phyloP scores from a whole-genome alignment of 2,888 invertebrate genomes.

The Calameuta idolon region DNA sequence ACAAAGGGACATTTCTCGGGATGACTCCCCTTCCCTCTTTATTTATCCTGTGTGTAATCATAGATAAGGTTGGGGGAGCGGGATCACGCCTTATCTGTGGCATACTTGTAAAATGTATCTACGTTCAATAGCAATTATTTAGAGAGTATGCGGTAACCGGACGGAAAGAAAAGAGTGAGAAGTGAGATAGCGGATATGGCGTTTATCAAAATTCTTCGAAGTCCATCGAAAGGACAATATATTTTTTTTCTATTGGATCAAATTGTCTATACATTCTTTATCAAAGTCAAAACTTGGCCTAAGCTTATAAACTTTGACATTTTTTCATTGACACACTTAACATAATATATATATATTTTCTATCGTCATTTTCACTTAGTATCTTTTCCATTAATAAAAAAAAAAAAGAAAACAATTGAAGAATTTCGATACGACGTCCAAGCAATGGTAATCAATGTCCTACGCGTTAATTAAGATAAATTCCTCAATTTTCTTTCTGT shows the following conservation, averaged over 20 bases:
- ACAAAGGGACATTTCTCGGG: neutral
- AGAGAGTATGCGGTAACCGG: no score
- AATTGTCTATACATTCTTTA: neutral
- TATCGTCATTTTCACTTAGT: neutral
- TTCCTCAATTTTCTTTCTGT: neutral
- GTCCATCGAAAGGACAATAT: neutral
- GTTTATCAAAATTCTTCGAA: neutral
- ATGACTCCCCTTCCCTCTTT: neutral
- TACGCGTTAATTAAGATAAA: neutral
- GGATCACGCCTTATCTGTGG: neutral
- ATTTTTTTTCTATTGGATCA: neutral
- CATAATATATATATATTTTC: neutral
- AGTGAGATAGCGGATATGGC: neutral
- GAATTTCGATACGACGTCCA: slow-evolving; percentile 13
- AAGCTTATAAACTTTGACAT: neutral
- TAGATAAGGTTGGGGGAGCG: no score
- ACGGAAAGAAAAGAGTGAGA: neutral
- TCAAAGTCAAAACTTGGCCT: neutral
- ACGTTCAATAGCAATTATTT: neutral
- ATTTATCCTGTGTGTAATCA: neutral
- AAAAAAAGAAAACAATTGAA: slow-evolving; percentile 17
- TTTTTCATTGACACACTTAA: neutral
- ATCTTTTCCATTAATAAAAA: slow-evolving; percentile 3
- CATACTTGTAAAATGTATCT: neutral
- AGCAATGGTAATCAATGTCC: neutral